A percentile compares a stretch with the other conserved stretches of the same genome.
Evolutionary conservation across 2,888 invertebrate genomes (phyloP).

Genomic region (Zaprionus lineosus): DNA sequence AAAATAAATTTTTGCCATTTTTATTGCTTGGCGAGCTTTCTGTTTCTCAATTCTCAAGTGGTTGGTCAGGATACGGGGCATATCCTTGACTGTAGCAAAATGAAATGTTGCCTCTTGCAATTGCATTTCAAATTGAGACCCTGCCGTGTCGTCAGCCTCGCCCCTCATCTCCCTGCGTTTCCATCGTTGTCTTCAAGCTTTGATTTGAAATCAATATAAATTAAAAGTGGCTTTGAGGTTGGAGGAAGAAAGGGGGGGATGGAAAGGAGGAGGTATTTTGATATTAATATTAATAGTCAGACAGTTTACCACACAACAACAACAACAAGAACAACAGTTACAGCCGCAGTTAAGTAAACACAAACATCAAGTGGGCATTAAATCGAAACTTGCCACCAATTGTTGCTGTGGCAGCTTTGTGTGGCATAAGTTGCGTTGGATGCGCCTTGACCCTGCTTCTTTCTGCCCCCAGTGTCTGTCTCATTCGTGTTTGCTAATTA

Average conservation of each 20-base stretch:
- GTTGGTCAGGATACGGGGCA: constrained; percentile 46
- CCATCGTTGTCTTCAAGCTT: not conserved
- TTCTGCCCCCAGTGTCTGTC: not conserved
- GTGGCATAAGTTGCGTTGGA: constrained; percentile 22
- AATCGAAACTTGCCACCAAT: constrained; percentile 7
- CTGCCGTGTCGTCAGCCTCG: not conserved
- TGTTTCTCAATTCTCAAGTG: constrained; percentile 71
- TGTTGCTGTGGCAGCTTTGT: constrained; percentile 1
- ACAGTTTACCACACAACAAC: not conserved
- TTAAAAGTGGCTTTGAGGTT: constrained; percentile 2
- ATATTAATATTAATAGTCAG: constrained; percentile 23
- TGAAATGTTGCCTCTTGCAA: constrained; percentile 71
- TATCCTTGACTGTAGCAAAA: constrained; percentile 51
- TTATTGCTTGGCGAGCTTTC: constrained; percentile 68
- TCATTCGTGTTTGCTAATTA: constrained; percentile 37
- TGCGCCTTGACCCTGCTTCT: no score
- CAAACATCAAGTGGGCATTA: constrained; percentile 22
- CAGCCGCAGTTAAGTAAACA: constrained; percentile 24
- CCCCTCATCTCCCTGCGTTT: not conserved
- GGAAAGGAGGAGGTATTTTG: not conserved
- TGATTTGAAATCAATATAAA: constrained; percentile 37
- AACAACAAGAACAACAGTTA: constrained; percentile 12
- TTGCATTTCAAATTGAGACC: constrained; percentile 40
- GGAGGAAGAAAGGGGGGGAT: not conserved
- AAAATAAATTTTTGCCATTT: constrained; percentile 46